phyloP scores from a whole-genome alignment of 2,888 invertebrate genomes.

The Melikaiella ostensackeni region DNA sequence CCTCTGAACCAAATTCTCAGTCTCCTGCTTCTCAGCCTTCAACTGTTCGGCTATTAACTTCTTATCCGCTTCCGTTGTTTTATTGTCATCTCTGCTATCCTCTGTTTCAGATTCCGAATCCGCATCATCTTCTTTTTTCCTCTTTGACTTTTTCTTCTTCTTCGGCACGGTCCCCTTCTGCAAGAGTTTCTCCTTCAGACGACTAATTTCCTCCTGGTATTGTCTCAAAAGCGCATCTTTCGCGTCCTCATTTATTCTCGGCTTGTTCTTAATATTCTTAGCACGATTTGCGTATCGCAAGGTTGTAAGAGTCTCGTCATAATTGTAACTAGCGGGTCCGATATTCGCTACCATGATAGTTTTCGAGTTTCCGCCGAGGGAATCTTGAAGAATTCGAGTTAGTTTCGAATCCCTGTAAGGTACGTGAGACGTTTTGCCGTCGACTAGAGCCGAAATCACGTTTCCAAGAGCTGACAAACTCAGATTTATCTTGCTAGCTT shows the following conservation, averaged over 20 bases:
- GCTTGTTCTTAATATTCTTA: slow-evolving; percentile 99
- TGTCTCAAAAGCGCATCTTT: slow-evolving; percentile 97
- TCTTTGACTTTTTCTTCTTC: slow-evolving; percentile 78
- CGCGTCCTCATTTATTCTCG: slow-evolving; percentile 98
- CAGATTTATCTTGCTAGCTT: slow-evolving; percentile 98
- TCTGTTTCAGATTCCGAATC: slow-evolving; percentile 73
- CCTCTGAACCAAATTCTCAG: slow-evolving; percentile 87
- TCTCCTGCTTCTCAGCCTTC: slow-evolving; percentile 85
- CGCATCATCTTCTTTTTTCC: slow-evolving; percentile 77
- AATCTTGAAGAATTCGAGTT: slow-evolving; percentile 97
- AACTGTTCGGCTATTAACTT: slow-evolving; percentile 80
- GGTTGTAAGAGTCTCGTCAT: slow-evolving; percentile 98
- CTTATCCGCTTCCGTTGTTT: slow-evolving; percentile 77
- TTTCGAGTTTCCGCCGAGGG: slow-evolving; percentile 98
- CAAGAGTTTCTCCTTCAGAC: slow-evolving; percentile 79
- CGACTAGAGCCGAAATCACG: slow-evolving; percentile 97
- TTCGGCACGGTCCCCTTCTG: slow-evolving; percentile 74
- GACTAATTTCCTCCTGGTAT: slow-evolving; percentile 95
- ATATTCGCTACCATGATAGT: slow-evolving; percentile 99
- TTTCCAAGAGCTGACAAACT: slow-evolving; percentile 98
- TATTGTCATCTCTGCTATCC: slow-evolving; percentile 77
- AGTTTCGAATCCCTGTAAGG: slow-evolving; percentile 99
- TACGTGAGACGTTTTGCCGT: slow-evolving; percentile 95
- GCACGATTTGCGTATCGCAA: slow-evolving; percentile 97
- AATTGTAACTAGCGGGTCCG: slow-evolving; percentile 98